Base-by-base conservation (phyloP, 1,140 invertebrate species). In the Pseudomyrmex pallidus region DNA sequence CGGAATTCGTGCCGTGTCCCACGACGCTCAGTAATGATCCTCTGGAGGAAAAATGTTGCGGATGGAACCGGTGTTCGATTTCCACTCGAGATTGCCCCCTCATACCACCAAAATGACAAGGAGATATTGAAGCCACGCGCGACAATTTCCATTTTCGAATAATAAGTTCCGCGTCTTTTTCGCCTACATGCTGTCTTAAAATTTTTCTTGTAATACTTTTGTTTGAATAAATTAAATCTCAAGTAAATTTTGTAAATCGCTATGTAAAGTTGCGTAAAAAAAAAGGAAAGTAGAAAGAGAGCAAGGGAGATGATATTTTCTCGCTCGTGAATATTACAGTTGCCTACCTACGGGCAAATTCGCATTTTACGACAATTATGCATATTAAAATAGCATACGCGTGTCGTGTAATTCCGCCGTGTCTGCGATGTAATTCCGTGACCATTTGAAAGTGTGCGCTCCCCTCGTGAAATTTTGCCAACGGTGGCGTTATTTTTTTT, bases 1-100 rank as follows among this genome's bases (percentile, higher is more conserved):
- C 83, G 66, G 56, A 62, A 84, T 84, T 84, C 82, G 74, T 74
- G 50, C n/a, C 25, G 76, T 56, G 83, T 84, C 35, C 44, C 83
- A 66, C 48, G 76, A 25, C 62, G 44, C 52, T n/a, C 56, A 48
- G 52, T 67, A 80, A 84, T 52, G 83, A 84, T 80, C 50, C 74
- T 84, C 25, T 35, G 25, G 82, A 78, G 46, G 15, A 78, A 78
- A 76, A 56, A 59, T 57, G 52, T 78, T 64, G 76, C 76, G 74
- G 52, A 4, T 56, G 48, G 10, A 48, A 35, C 48, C 35, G 12
- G 12, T 20, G 74, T 68, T 77, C 74, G 74, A 84, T 84, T 35
- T 50, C 63, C 46, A 46, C 48, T 35, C 25, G 70, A 74, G 46
- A 82, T 82, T 82, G 78, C 59, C 7, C 5, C 54, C 44, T 50